A percentile compares a stretch with the other conserved stretches of the same genome.
Evolutionary conservation across 37 sponge, comb jelly and placozoan genomes (phyloP).

Genomic region (Oscarella lobularis): DNA sequence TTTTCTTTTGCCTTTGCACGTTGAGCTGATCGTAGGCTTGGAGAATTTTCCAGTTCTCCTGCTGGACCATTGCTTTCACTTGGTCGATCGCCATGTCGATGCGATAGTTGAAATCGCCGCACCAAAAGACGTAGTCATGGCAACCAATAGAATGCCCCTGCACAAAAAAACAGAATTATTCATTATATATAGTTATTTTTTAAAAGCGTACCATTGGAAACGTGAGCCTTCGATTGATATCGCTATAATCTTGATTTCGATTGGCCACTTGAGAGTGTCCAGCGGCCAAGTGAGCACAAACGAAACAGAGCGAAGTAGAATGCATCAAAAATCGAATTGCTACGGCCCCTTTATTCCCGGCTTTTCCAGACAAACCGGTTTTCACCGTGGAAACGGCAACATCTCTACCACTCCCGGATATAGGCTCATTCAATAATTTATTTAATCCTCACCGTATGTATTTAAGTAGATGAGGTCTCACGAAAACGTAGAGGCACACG

Average conservation of each 20-base stretch:
- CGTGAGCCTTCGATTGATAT: slow-evolving; percentile 54
- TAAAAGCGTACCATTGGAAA: slow-evolving; percentile 40
- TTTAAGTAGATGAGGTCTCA: slow-evolving; percentile 63
- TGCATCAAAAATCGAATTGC: slow-evolving; percentile 78
- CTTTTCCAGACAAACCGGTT: slow-evolving; percentile 89
- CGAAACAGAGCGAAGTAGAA: slow-evolving; percentile 79
- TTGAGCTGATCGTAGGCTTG: slow-evolving; percentile 64
- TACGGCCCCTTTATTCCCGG: slow-evolving; percentile 96
- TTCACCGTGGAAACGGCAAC: slow-evolving; percentile 52
- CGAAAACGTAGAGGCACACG: slow-evolving; percentile 88
- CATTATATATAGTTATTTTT: neutral
- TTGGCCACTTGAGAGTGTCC: slow-evolving; percentile 82
- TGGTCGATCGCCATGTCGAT: slow-evolving; percentile 72
- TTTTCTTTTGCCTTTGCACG: slow-evolving; percentile 50
- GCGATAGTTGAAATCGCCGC: slow-evolving; percentile 97
- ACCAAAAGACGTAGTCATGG: slow-evolving; percentile 99
- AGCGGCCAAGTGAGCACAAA: slow-evolving; percentile 97
- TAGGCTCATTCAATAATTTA: too few relatives aligned
- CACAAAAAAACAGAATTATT: neutral
- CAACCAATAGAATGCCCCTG: slow-evolving; percentile 57
- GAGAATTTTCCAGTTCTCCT: slow-evolving; percentile 44
- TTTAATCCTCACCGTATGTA: slow-evolving; percentile 50
- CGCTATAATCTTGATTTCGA: slow-evolving; percentile 76
- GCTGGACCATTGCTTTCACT: slow-evolving; percentile 38
- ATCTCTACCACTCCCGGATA: slow-evolving; percentile 2